These are phyloP conservation scores for Luffia ferchaultella DNA, from an alignment of 2,888 invertebrate species.

Conservation along the genomic window DNA sequence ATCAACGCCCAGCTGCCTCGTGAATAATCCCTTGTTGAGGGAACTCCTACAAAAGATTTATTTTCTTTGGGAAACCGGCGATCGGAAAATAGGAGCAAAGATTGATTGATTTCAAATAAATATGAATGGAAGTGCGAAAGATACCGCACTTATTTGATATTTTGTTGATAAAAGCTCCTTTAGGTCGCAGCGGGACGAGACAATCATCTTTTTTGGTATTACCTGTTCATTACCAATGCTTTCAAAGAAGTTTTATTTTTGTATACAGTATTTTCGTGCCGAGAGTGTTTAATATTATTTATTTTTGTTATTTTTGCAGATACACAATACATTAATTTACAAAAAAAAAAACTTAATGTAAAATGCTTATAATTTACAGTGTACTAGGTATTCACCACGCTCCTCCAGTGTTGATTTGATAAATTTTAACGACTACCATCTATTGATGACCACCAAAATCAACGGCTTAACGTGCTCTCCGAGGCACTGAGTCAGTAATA, in stretches of 20 bases:
- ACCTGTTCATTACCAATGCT: too few relatives aligned
- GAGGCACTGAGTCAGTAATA: too few relatives aligned
- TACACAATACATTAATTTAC: not conserved
- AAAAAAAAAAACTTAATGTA: not conserved
- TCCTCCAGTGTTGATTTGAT: too few relatives aligned
- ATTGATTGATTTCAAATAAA: conserved; percentile 57
- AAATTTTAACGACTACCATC: too few relatives aligned
- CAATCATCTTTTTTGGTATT: not conserved
- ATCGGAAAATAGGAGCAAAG: conserved; percentile 45
- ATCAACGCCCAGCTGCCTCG: conserved; percentile 52
- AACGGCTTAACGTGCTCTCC: too few relatives aligned
- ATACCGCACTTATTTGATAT: not conserved
- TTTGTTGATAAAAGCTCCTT: not conserved
- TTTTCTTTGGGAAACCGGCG: conserved; percentile 38
- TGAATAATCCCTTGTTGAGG: conserved; percentile 54
- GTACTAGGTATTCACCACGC: too few relatives aligned
- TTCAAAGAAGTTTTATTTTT: too few relatives aligned
- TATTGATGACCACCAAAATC: too few relatives aligned
- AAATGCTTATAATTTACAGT: too few relatives aligned
- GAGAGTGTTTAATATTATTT: too few relatives aligned
- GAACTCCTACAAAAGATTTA: conserved; percentile 60
- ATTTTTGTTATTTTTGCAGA: not conserved
- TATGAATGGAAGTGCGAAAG: conserved; percentile 22
- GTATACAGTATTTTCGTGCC: too few relatives aligned
- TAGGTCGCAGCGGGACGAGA: not conserved